Conservation (phyloP, 2,888 invertebrate genomes). For the Erebia ligea region DNA sequence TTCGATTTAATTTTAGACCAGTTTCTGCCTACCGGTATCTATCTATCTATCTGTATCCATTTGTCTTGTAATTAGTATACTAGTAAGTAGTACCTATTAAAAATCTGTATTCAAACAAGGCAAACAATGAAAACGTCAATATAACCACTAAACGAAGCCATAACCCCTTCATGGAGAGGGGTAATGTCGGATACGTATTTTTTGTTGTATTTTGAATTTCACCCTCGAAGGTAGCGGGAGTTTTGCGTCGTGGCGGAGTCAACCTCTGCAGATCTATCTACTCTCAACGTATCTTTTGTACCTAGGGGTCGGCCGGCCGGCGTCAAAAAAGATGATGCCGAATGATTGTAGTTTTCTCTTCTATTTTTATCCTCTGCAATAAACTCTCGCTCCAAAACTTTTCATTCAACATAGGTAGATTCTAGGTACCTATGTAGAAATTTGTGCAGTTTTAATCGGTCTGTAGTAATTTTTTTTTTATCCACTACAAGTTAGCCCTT, state of each 20-base stretch:
- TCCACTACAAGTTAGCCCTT: no score
- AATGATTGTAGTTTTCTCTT: slow-evolving; percentile 4
- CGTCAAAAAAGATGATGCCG: slow-evolving; percentile 7
- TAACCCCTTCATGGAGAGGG: neutral
- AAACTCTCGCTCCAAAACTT: neutral
- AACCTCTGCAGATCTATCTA: slow-evolving; percentile 3
- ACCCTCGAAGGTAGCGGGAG: slow-evolving; percentile 7
- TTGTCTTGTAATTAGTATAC: no score
- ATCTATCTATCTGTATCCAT: no score
- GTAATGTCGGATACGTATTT: neutral
- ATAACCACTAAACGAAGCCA: no score
- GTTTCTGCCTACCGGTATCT: no score
- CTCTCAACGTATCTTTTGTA: neutral
- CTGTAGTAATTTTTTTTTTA: no score
- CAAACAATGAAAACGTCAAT: slow-evolving; percentile 2
- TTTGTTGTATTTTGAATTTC: slow-evolving; percentile 7
- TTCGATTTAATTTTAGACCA: no score
- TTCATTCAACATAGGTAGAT: neutral
- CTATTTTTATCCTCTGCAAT: slow-evolving; percentile 5
- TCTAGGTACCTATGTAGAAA: no score
- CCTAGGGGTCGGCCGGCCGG: neutral
- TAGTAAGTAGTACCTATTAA: neutral
- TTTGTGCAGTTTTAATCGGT: no score
- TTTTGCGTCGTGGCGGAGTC: neutral
- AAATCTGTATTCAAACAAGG: neutral